These are phyloP conservation scores for Cyprinus carpio DNA, from an alignment of 2,113 vertebrate species.

Conservation along the genomic window DNA sequence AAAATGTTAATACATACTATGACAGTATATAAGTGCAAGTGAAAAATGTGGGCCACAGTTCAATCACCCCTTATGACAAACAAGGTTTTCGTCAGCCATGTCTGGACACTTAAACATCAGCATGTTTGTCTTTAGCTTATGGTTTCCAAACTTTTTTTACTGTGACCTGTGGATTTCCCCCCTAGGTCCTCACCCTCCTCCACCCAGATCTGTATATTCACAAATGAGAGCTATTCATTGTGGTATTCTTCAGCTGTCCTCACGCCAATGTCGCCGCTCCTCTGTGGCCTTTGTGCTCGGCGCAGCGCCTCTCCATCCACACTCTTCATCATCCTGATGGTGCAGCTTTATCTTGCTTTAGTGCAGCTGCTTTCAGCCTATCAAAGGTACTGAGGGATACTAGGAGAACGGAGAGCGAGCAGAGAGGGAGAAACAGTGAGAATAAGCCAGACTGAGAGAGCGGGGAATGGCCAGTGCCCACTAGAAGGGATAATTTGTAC, in stretches of 20 bases:
- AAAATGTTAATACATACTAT: no score
- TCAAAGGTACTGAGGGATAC: conserved; percentile 84
- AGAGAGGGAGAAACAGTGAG: conserved; percentile 39
- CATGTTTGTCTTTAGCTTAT: conserved; percentile 59
- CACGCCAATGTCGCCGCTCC: conserved; percentile 80
- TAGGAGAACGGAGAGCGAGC: conserved; percentile 59
- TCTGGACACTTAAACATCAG: conserved; percentile 70
- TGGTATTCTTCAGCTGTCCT: conserved; percentile 88
- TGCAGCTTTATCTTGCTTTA: conserved; percentile 88
- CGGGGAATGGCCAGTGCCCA: conserved; percentile 83
- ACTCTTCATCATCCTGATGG: conserved; percentile 95
- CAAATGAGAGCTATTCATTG: conserved; percentile 93
- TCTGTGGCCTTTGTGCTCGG: conserved; percentile 88
- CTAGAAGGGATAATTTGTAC: conserved; percentile 94
- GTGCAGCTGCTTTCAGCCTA: conserved; percentile 88
- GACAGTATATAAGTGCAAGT: no score
- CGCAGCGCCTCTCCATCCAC: conserved; percentile 88
- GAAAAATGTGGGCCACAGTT: no score
- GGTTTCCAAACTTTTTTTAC: conserved; percentile 79
- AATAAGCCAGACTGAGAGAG: conserved; percentile 51
- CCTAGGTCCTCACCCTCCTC: conserved; percentile 51
- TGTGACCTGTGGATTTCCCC: conserved; percentile 83
- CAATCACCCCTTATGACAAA: no score
- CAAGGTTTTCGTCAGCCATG: conserved; percentile 76
- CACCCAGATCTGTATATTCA: conserved; percentile 89